Base-by-base conservation (phyloP, 2,113 vertebrate species). In the human (Homo sapiens) region DNA sequence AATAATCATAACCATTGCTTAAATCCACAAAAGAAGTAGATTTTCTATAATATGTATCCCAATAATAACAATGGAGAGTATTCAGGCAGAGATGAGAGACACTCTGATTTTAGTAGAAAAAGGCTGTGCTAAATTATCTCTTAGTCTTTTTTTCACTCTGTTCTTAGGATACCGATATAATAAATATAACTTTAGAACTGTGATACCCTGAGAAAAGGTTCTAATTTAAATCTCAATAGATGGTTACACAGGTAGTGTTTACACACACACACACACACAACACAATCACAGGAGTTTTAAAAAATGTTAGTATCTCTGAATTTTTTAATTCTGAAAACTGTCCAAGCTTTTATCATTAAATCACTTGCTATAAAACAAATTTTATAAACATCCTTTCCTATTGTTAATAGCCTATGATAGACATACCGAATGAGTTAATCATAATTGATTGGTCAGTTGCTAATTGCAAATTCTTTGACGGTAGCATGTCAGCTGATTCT, bases 241-340 rank as follows among this genome's bases (percentile, higher is more conserved):
- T 59, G 27, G 8, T 95, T 87, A 35, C 55, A 48, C 88, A 8
- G 30, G 59, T 79, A 86, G 2, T 83, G 14, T 89, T 70, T 83
- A 22, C n/a, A 64, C 25, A 93, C 52, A 55, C 17, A 35, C 66
- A 73, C 25, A 61, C 23, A 61, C 59, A 30, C 25, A 61, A 64
- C 61, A 55, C 76, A 70, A 23, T 73, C 1, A 72, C 57, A 93
- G 32, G 10, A 45, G 11, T 82, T 96, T 8, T 43, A 84, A 84
- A 97, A 89, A 14, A 78, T 40, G 55, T n/a, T 40, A 52, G 4
- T 61, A 59, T 92, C 43, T 92, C 32, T 43, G 83, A 85, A 14
- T 90, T 94, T 95, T 72, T 95, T 73, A 94, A 72, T 97, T 89
- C 27, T 90, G 55, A 82, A 90, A 94, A 43, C 6, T 70, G 3